These are phyloP conservation scores for Grammomys surdaster DNA, from an alignment of 2,113 vertebrate species.

Conservation along the genomic window DNA sequence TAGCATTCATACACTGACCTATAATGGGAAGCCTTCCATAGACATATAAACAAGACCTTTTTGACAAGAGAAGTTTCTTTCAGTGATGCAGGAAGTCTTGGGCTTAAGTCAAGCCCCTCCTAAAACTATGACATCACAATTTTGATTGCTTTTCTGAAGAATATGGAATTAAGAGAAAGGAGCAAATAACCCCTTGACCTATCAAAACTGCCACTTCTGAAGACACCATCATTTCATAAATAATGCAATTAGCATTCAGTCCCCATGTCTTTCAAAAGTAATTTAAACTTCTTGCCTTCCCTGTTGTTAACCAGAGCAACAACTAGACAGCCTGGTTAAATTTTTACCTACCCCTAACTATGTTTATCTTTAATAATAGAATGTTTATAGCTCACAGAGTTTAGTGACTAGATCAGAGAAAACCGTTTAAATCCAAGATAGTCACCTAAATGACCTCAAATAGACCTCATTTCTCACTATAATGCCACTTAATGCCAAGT, in stretches of 20 bases:
- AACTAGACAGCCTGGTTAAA: not conserved
- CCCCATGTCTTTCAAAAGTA: slow-evolving; percentile 29
- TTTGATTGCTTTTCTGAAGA: slow-evolving; percentile 1
- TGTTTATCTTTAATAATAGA: not conserved
- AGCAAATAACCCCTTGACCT: not conserved
- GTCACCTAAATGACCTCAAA: not conserved
- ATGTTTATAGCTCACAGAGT: not conserved
- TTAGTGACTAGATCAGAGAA: not conserved
- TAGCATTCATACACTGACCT: not conserved
- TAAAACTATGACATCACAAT: not conserved
- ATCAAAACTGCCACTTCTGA: slow-evolving; percentile 25
- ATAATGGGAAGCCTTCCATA: not conserved
- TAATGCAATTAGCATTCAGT: slow-evolving; percentile 61
- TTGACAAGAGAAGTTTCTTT: not conserved
- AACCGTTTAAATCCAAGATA: not conserved
- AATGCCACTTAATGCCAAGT: not conserved
- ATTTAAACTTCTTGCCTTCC: slow-evolving; percentile 51
- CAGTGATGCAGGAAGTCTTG: not conserved
- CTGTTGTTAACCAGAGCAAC: not conserved
- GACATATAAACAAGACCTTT: not conserved
- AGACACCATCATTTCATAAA: not conserved
- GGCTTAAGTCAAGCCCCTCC: not conserved
- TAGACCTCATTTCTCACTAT: not conserved
- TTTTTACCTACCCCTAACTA: not conserved
- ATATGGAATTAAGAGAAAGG: not conserved